phyloP scores from a whole-genome alignment of 2,797 vertebrate genomes.

The Galagoides demidoff region DNA sequence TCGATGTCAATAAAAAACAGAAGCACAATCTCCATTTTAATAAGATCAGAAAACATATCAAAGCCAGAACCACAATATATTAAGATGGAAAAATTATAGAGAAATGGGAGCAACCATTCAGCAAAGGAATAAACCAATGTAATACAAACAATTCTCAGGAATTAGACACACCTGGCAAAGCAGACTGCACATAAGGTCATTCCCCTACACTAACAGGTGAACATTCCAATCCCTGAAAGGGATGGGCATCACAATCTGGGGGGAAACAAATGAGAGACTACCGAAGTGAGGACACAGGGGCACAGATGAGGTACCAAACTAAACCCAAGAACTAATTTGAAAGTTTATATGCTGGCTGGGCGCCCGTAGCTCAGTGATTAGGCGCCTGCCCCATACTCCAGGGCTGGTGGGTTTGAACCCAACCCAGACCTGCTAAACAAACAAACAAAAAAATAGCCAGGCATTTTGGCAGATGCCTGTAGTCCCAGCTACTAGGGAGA shows the following conservation, averaged over 20 bases:
- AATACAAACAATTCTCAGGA: neutral
- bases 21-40: neutral
- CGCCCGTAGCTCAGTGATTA: too few species aligned
- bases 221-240: neutral
- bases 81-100: neutral
- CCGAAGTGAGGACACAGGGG: neutral
- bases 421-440: too few species aligned
- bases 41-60: slow-evolving; percentile 20
- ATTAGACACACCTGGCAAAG: neutral
- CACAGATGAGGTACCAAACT: neutral
- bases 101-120: neutral
- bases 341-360: neutral
- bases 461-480: too few species aligned
- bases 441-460: too few species aligned
- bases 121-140: neutral
- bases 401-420: too few species aligned
- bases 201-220: neutral
- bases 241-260: neutral
- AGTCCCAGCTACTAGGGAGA: too few species aligned
- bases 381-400: too few species aligned
- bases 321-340: neutral
- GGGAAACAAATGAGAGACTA: neutral
- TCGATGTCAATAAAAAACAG: slow-evolving; percentile 17
- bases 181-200: neutral
- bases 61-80: neutral